A percentile compares a stretch with the other conserved stretches of the same genome.
phyloP scores from a whole-genome alignment of 2,113 vertebrate genomes.

The Elgaria multicarinata region DNA sequence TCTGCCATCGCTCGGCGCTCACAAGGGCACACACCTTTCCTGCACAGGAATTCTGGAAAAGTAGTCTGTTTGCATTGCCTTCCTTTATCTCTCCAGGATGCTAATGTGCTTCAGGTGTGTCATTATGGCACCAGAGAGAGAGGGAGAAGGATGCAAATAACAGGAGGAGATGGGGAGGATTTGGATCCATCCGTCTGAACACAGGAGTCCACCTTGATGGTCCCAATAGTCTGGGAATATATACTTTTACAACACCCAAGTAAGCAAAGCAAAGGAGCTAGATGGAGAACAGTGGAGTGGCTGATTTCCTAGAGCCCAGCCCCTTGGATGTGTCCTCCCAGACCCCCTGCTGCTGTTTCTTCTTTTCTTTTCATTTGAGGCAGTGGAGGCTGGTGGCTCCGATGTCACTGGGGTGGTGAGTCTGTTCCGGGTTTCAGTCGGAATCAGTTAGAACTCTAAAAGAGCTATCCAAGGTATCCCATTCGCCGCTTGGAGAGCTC shows the following conservation, averaged over 20 bases:
- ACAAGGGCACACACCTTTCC: background rate
- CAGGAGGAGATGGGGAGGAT: background rate
- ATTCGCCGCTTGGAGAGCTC: no score
- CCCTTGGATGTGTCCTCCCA: background rate
- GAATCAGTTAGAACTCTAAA: no score
- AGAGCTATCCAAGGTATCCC: no score
- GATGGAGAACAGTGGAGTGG: no score
- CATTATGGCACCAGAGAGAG: background rate
- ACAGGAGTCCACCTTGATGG: background rate
- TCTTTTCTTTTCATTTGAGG: no score
- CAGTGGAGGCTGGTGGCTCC: no score
- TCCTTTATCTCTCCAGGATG: background rate
- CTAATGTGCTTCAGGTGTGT: constrained; percentile 51
- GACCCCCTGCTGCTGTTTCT: no score
- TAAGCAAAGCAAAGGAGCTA: background rate
- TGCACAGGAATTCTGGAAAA: background rate
- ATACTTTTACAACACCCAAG: no score
- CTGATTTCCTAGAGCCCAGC: background rate
- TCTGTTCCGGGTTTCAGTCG: no score
- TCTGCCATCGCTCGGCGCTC: background rate
- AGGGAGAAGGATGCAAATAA: background rate
- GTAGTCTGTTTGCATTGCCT: background rate
- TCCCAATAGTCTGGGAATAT: no score
- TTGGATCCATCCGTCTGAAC: constrained; percentile 29
- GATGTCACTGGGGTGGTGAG: no score